Conservation (phyloP, 2,113 vertebrate genomes). For the Saiga tatarica region DNA sequence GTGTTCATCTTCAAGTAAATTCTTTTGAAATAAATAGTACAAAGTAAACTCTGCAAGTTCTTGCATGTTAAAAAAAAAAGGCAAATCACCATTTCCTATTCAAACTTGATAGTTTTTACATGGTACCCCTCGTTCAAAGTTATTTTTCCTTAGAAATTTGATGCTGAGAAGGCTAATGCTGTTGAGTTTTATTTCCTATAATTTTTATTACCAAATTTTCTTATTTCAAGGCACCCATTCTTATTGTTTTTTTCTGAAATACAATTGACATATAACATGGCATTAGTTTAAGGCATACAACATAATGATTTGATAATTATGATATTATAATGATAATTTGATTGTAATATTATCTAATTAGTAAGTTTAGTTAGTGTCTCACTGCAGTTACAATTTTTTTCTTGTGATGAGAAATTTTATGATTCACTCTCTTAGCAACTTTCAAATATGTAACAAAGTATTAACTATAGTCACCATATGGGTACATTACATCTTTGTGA, state of each 20-base stretch:
- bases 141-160: not conserved
- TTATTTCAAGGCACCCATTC: not conserved
- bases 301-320: not conserved
- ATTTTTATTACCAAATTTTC: not conserved
- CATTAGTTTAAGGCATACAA: not conserved
- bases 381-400: not conserved
- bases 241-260: not conserved
- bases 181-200: not conserved
- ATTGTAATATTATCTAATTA: not conserved
- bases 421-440: not conserved
- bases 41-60: not conserved
- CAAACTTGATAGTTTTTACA: not conserved
- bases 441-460: not conserved
- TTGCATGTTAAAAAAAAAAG: not conserved
- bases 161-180: not conserved
- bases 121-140: not conserved
- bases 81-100: not conserved
- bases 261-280: not conserved
- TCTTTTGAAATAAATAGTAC: not conserved
- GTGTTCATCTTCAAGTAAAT: not conserved
- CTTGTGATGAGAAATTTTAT: not conserved
- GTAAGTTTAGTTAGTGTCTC: not conserved
- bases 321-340: not conserved
- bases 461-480: not conserved
- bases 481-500: not conserved